These are phyloP conservation scores for Sitophilus oryzae DNA, from an alignment of 1,140 invertebrate species.

Conservation along the genomic window DNA sequence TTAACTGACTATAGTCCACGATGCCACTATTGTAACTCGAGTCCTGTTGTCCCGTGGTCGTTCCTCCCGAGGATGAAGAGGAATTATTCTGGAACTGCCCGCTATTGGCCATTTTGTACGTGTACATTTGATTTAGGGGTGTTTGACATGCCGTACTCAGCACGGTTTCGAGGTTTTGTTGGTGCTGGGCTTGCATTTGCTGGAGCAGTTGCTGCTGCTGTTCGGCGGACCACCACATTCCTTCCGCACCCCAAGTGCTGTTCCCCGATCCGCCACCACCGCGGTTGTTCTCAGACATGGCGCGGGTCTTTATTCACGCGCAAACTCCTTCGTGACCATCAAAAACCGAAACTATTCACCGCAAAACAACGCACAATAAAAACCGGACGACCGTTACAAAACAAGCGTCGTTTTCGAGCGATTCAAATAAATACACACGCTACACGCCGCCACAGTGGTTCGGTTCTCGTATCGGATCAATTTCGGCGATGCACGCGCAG, in stretches of 20 bases:
- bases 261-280: slow-evolving; percentile 44
- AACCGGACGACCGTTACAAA: not conserved
- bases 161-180: slow-evolving; percentile 45
- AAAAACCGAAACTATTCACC: slow-evolving; percentile 1
- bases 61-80: too few relatives aligned
- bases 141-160: slow-evolving; percentile 39
- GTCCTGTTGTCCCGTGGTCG: slow-evolving; percentile 4
- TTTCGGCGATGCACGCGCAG: too few relatives aligned
- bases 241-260: slow-evolving; percentile 59
- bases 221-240: slow-evolving; percentile 53
- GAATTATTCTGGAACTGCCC: slow-evolving; percentile 57
- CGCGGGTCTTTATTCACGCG: slow-evolving; percentile 19
- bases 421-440: not conserved
- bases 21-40: slow-evolving; percentile 1
- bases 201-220: slow-evolving; percentile 47
- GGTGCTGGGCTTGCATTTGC: slow-evolving; percentile 49
- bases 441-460: too few relatives aligned
- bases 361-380: not conserved
- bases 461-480: too few relatives aligned
- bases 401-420: not conserved
- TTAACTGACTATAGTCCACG: slow-evolving; percentile 2
- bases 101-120: slow-evolving; percentile 77
- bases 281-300: slow-evolving; percentile 45
- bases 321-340: slow-evolving; percentile 7
- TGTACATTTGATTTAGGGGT: slow-evolving; percentile 66